Evolutionary conservation across 2,113 vertebrate species (phyloP), one percentile per base, ranked within the genome.

Genomic region (Zosterops japonicus): DNA sequence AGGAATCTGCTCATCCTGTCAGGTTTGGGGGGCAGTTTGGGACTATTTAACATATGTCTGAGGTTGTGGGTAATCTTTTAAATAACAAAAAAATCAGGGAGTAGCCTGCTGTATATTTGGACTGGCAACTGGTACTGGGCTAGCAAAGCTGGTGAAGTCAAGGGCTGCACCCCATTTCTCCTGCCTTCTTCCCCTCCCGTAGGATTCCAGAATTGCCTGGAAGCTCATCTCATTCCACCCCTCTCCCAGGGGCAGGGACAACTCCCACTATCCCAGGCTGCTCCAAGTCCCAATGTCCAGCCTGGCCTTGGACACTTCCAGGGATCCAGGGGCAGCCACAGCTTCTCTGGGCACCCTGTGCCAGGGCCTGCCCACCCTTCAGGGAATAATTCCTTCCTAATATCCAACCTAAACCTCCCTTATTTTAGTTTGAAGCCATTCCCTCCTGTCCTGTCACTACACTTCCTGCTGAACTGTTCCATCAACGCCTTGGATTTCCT

Each of bases 191-290:
- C n/a, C 35, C 12, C 6, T 72, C 25, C 20, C 4, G 2, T 2
- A 36, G 74, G 23, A n/a, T 70, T 46, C 47, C 47, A 55, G 21
- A 55, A 49, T 27, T 25, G 12, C 3, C 11, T 68, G 41, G 8
- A 75, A 60, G 33, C 6, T 4, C 52, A 25, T 29, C 46, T 3
- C 27, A 16, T n/a, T 0, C 36, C 39, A n/a, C 14, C 17, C 33
- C 36, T 15, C 33, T 67, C 44, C 36, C 39, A 5, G 6, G 15
- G 46, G 12, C 53, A 53, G 39, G 29, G 39, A 41, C n/a, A 47
- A 3, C 9, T 82, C 0, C 28, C 77, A 60, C 23, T 0, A 0
- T 21, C 46, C 46, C 61, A 46, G 53, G 28, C 0, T n/a, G 69
- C 36, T 81, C 44, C 60, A 4, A 72, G 12, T 18, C 9, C 27